Percentiles rank a stretch among this genome's conserved stretches.
Evolutionary conservation across 2,113 vertebrate species (phyloP).

Genomic region (Periophthalmus modestus): DNA sequence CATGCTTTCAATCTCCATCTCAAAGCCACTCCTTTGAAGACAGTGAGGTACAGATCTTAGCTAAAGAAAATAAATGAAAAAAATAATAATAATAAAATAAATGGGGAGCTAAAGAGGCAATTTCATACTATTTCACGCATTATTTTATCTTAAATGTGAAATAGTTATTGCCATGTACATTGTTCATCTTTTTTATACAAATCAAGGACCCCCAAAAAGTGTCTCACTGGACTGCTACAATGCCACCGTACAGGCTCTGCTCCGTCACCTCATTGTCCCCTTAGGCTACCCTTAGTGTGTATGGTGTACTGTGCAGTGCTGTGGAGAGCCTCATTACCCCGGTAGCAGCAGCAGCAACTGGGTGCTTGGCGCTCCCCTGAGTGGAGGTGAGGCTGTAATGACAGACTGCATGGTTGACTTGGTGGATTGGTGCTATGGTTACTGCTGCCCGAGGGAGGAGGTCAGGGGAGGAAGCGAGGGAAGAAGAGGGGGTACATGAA

Average conservation of each 20-base stretch:
- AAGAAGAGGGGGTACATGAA: background rate
- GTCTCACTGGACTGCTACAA: no score
- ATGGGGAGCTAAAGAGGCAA: no score
- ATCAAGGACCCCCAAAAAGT: background rate
- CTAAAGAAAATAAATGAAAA: no score
- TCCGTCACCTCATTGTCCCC: background rate
- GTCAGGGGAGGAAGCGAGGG: background rate
- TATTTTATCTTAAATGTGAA: no score
- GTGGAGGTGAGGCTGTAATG: conserved; percentile 49
- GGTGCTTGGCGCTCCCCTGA: conserved; percentile 35
- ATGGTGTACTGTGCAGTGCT: conserved; percentile 15
- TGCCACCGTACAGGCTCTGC: no score
- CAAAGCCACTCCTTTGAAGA: no score
- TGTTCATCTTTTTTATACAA: no score
- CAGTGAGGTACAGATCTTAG: no score
- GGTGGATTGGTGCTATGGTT: conserved; percentile 58
- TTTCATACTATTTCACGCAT: no score
- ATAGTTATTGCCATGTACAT: no score
- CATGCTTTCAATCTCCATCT: no score
- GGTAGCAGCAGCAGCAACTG: background rate
- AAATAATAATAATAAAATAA: no score
- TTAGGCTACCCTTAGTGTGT: background rate
- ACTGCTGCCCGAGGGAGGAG: conserved; percentile 43
- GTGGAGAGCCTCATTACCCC: conserved; percentile 36
- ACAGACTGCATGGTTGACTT: conserved; percentile 59